A percentile compares a stretch with the other conserved stretches of the same genome.
Conservation (phyloP, 2,113 vertebrate genomes). For the Tursiops truncatus region DNA sequence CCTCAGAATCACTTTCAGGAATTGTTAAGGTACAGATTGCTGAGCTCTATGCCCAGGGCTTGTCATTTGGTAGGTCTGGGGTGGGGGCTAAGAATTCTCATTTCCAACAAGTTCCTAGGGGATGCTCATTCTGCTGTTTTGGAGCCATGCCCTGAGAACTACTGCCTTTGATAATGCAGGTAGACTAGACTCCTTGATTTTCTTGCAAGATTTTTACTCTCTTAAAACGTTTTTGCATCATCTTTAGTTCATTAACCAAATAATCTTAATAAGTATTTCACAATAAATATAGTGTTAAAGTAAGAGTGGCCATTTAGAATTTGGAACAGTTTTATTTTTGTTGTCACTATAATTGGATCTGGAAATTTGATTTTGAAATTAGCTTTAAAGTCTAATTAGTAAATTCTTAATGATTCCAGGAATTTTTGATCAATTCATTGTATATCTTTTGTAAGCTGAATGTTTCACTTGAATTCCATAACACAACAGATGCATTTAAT, state of each 20-base stretch:
- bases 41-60: neutral
- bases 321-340: conserved; percentile 29
- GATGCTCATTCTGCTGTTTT: neutral
- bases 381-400: conserved; percentile 1
- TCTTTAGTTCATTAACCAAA: neutral
- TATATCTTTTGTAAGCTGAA: conserved; percentile 12
- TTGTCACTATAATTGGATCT: neutral
- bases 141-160: neutral
- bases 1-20: neutral
- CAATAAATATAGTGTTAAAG: neutral
- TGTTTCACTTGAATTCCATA: conserved; percentile 5
- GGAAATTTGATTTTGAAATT: conserved; percentile 43
- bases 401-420: conserved; percentile 23
- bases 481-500: neutral
- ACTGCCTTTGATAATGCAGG: neutral
- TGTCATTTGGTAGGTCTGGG: neutral
- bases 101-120: neutral
- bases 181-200: neutral
- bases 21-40: neutral
- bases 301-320: neutral
- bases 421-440: neutral
- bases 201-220: neutral
- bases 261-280: conserved; percentile 6
- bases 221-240: conserved; percentile 17
- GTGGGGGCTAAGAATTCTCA: neutral